Evolutionary conservation across 2,888 invertebrate species (phyloP), one percentile per base, ranked within the genome.

Genomic region (Cactoblastis cactorum): DNA sequence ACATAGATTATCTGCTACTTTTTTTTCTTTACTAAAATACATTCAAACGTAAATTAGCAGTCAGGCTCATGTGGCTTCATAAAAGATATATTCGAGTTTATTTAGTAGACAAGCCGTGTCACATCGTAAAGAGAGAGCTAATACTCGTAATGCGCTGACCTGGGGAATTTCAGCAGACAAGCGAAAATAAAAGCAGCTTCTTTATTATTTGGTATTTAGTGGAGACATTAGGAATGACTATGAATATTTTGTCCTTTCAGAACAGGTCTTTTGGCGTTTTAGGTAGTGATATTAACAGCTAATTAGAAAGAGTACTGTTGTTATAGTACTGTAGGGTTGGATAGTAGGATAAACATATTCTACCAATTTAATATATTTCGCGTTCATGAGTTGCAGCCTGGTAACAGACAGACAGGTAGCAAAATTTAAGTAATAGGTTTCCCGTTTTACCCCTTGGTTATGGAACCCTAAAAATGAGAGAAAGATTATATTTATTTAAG

Each of bases 41-140:
- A 6, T 12, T n/a, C 39, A 5, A 8, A 8, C 22, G 11, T 43
- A 32, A 28, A 0, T 43, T 17, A 15, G 15, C 15, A 43, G 22
- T 17, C 28, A 28, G 28, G 17, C 28, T 43, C 43, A 14, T 2
- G 32, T 37, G 37, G 43, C 11, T 43, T 28, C 43, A 43, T 17
- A 43, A 43, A 43, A 43, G 24, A 15, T 43, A 28, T 43, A 28
- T 43, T n/a, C 22, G 22, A 24, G 28, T 28, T 43, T 43, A 43
- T 43, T 43, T 15, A 28, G 28, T 28, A 15, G 15, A 28, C 43
- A 14, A 15, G 15, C 12, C 22, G 22, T 41, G 12, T 41, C 22
- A 17, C 43, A 0, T 43, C 43, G 43, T 28, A 28, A 43, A 43
- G 15, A 4, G 43, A 43, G n/a, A n/a, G n/a, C n/a, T n/a, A n/a